Percentiles rank a stretch among this genome's conserved stretches.
These are phyloP conservation scores for Eupithecia vulgata DNA, from an alignment of 2,888 invertebrate genomes.

Conservation along the genomic window DNA sequence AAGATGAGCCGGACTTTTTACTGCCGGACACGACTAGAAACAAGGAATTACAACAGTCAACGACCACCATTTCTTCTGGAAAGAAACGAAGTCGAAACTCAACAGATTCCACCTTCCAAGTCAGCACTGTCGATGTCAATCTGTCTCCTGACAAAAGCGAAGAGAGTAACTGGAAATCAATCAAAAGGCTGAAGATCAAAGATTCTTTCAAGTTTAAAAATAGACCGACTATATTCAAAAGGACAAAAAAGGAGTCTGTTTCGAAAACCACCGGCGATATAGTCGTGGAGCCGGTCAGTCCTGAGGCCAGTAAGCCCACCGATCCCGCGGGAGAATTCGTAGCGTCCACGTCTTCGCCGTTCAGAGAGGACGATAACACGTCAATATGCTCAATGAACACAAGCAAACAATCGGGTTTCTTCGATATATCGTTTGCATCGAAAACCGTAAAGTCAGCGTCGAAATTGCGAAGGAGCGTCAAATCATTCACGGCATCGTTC, in stretches of 20 bases:
- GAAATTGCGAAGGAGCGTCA: slow-evolving; percentile 77
- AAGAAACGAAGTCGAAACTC: slow-evolving; percentile 81
- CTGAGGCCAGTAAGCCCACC: slow-evolving; percentile 73
- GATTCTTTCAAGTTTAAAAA: slow-evolving; percentile 82
- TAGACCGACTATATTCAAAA: slow-evolving; percentile 78
- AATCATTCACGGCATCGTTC: slow-evolving; percentile 82
- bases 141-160: slow-evolving; percentile 76
- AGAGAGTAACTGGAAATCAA: slow-evolving; percentile 80
- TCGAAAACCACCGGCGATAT: slow-evolving; percentile 74
- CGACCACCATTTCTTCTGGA: slow-evolving; percentile 77
- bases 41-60: slow-evolving; percentile 75
- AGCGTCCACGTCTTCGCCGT: slow-evolving; percentile 78
- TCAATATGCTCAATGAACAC: slow-evolving; percentile 79
- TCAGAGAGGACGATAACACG: slow-evolving; percentile 76
- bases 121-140: slow-evolving; percentile 70
- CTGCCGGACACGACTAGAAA: slow-evolving; percentile 66
- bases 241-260: slow-evolving; percentile 73
- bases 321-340: slow-evolving; percentile 75
- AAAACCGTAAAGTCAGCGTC: slow-evolving; percentile 80
- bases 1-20: slow-evolving; percentile 70
- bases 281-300: slow-evolving; percentile 73
- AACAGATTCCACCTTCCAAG: slow-evolving; percentile 78
- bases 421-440: slow-evolving; percentile 79
- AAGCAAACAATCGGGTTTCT: slow-evolving; percentile 80
- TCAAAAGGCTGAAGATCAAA: slow-evolving; percentile 80